Base-by-base conservation (phyloP, 2,797 vertebrate species). In the Lacerta agilis region DNA sequence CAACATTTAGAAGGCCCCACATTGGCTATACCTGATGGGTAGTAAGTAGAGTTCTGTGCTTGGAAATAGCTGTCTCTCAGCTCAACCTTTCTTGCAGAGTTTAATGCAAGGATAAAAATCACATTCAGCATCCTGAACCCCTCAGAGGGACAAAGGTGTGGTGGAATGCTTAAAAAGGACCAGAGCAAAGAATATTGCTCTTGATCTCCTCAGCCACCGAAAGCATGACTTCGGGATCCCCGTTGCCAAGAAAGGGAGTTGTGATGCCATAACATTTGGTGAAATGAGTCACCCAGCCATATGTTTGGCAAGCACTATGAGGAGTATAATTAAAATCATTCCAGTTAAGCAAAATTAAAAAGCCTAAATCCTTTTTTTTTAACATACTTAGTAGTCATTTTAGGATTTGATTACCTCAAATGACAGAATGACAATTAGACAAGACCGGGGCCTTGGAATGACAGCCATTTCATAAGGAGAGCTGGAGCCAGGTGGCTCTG, bases 341-440 rank as follows among this genome's bases (percentile, higher is more conserved):
- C 82, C 82, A 85, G 61, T 69, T 23, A 45, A n/a, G 64, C 27
- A 69, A 49, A 36, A 5, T 61, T 76, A 82, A 88, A 86, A 79
- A 81, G 41, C 69, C 23, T 13, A 69, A 27, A 69, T 6, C 45
- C 38, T 78, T 79, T 82, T 79, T 82, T 82, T 0, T 0, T 72
- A 83, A 36, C 15, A 55, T 66, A 5, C 2, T 11, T 27, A 17
- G 58, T 82, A 23, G 66, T 25, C 1, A 80, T 80, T 87, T 69
- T 89, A 36, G 49, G 58, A 64, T 87, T 66, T 43, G 79, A 83
- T 38, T n/a, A 4, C 36, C 29, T 49, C 8, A 71, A 85, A 72
- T 87, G 85, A 49, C 81, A 71, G 75, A 66, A 83, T 76, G 78
- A 86, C 76, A 67, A 58, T 88, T 84, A 86, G 55, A 73, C 78